These are phyloP conservation scores for Vulpes ferrilata DNA, from an alignment of 2,113 vertebrate genomes.

Conservation along the genomic window DNA sequence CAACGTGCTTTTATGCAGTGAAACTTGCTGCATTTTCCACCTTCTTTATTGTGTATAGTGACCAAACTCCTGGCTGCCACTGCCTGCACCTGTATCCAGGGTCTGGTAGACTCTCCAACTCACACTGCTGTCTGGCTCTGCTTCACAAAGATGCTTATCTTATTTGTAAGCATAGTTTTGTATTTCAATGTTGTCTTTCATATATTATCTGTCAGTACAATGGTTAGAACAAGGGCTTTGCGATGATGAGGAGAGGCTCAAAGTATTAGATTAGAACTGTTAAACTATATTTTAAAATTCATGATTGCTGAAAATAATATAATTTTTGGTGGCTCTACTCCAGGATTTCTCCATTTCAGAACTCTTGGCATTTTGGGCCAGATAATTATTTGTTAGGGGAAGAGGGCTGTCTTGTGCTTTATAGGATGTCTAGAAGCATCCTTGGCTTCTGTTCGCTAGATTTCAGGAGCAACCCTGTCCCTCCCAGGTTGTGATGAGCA, in stretches of 20 bases:
- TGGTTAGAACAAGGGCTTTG: neutral
- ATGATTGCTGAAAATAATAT: neutral
- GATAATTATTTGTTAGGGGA: neutral
- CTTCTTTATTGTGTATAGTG: neutral
- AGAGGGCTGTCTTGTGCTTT: neutral
- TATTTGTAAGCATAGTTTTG: neutral
- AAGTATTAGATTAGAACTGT: neutral
- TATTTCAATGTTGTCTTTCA: neutral
- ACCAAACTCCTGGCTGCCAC: neutral
- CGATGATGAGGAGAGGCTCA: neutral
- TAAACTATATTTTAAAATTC: slow-evolving; percentile 39
- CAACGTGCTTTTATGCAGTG: neutral
- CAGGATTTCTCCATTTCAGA: neutral
- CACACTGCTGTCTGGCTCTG: neutral
- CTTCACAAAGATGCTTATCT: neutral
- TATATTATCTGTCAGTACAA: neutral
- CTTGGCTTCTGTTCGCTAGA: neutral
- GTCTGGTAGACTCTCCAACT: neutral
- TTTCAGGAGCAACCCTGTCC: too few relatives aligned
- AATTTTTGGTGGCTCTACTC: neutral
- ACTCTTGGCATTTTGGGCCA: neutral
- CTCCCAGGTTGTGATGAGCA: neutral
- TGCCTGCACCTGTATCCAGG: neutral
- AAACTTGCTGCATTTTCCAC: neutral
- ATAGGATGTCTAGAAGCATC: neutral